A percentile compares a stretch with the other conserved stretches of the same genome.
Evolutionary conservation across 2,113 vertebrate species (phyloP).

Genomic region (Morone saxatilis): DNA sequence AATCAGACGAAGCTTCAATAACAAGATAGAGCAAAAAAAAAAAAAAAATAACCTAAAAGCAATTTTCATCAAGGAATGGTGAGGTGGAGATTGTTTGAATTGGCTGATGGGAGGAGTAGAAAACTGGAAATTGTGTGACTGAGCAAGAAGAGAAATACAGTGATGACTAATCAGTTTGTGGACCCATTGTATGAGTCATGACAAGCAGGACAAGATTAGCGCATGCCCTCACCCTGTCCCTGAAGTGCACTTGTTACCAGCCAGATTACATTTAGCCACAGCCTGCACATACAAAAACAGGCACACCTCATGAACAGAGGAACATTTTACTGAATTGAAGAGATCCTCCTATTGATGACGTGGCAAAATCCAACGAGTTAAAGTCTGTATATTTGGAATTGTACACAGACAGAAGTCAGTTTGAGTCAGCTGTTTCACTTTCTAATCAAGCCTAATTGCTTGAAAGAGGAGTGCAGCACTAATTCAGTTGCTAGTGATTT

Average conservation of each 20-base stretch:
- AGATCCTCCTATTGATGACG: neutral
- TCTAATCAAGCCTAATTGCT: neutral
- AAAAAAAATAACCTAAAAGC: neutral
- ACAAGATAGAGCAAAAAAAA: neutral
- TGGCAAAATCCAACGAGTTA: neutral
- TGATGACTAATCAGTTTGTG: conserved; percentile 25
- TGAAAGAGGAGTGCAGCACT: neutral
- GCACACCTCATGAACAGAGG: neutral
- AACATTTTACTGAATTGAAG: neutral
- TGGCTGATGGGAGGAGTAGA: neutral
- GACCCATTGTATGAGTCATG: conserved; percentile 6
- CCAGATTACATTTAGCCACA: neutral
- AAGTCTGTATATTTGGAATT: neutral
- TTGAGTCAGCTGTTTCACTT: conserved; percentile 17
- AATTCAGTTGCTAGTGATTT: neutral
- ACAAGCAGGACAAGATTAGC: neutral
- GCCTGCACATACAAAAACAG: neutral
- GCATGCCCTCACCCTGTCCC: neutral
- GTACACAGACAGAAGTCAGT: neutral
- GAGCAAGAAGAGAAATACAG: conserved; percentile 1
- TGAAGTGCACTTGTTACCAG: neutral
- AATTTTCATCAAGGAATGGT: neutral
- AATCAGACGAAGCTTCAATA: neutral
- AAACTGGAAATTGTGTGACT: neutral
- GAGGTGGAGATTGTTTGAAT: neutral